Evolutionary conservation across 2,113 vertebrate species (phyloP), one percentile per base, ranked within the genome.

Genomic region (Trematomus loennbergii): DNA sequence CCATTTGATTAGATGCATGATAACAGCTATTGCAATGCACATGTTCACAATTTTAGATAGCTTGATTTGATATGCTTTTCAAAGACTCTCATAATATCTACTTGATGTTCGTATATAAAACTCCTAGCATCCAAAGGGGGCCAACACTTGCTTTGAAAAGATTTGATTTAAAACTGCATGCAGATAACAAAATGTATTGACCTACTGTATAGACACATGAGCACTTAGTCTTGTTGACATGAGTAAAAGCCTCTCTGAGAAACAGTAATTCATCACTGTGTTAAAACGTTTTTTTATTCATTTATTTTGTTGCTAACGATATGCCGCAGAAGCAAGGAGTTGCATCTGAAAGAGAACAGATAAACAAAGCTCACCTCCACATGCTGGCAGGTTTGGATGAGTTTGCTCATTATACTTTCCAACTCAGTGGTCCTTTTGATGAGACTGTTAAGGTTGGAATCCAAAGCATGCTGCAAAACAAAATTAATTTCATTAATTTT

Each of bases 341-440:
- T 12, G 45, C 71, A 79, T 71, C 78, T 88, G 82, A 70, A 63
- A 25, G 36, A 3, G 45, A 61, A 61, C 78, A 77, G 84, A 91
- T 85, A 79, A 88, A 91, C 71, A 85, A 40, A 15, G 92, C 96
- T 97, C 93, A 99, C 98, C 96, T 99, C 98, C 72, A 99, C 98
- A 66, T 98, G 97, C 55, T 99, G 98, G 91, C 98, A 99, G 62
- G 97, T 99, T 93, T 99, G 98, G 92, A 99, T 99, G 84, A 99
- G 95, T 93, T 99, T 98, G 18, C 97, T 97, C 96, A 99, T 95
- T 88, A 99, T 96, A 70, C 96, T 97, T 95, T 99, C 98, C 95
- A 99, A 95, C 92, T 99, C 98, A 25, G 97, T 97, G 91, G 98
- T 99, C 93, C 98, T 99, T 96, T 99, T 99, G 92, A 99, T 98